A percentile compares a stretch with the other conserved stretches of the same genome.
Evolutionary conservation across 1,140 invertebrate genomes (phyloP).

Genomic region (Drosophila cardini): DNA sequence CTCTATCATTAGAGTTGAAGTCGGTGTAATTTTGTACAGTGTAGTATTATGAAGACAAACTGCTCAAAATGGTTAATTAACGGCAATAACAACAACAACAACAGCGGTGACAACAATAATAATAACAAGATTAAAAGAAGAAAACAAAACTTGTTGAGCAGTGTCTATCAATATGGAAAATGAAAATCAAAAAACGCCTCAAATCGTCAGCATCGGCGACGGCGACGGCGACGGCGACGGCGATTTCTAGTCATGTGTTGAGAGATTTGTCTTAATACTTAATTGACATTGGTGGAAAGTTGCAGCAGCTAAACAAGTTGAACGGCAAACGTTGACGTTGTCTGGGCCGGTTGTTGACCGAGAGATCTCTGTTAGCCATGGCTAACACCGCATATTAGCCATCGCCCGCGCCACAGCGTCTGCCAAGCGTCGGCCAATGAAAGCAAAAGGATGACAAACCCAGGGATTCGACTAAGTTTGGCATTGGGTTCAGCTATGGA

Average conservation of each 20-base stretch:
- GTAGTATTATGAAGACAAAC: constrained; percentile 50
- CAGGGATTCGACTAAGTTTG: not conserved
- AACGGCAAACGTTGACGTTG: constrained; percentile 27
- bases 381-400: constrained; percentile 34
- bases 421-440: constrained; percentile 47
- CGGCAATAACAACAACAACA: constrained; percentile 37
- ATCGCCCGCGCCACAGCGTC: constrained; percentile 59
- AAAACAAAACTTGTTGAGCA: constrained; percentile 56
- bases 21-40: constrained; percentile 44
- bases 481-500: not conserved
- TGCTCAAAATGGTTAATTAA: constrained; percentile 70
- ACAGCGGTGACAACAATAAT: constrained; percentile 12
- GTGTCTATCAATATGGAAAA: constrained; percentile 48
- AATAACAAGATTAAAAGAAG: constrained; percentile 2
- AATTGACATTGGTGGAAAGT: constrained; percentile 81
- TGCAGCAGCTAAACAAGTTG: constrained; percentile 41
- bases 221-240: constrained; percentile 27
- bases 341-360: constrained; percentile 49
- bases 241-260: constrained; percentile 55
- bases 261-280: constrained; percentile 75
- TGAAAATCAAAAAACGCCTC: constrained; percentile 42
- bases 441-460: constrained; percentile 71
- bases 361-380: constrained; percentile 48
- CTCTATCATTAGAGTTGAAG: not conserved
- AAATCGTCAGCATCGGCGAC: not conserved